Evolutionary conservation across 1,140 invertebrate genomes (phyloP), one percentile per base, ranked within the genome.

Genomic region (Meloidogyne hapla): DNA sequence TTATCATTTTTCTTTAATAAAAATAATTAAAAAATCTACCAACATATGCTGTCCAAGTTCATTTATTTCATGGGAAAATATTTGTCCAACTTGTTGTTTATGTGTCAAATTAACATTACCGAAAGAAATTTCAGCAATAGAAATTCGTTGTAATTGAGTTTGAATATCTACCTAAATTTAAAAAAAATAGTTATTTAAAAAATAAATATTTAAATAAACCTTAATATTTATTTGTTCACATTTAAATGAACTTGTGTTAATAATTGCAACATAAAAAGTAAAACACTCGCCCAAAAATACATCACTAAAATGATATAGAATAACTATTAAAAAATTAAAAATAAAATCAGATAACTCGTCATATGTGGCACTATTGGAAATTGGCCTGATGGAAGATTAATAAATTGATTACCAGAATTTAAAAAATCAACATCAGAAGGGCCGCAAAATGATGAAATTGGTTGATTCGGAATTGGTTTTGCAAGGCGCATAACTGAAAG

Each of bases 21-120:
- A 72, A 48, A 79, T 40, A 25, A 9, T 78, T 13, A n/a, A 18
- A 56, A n/a, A 76, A 61, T 23, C 72, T 75, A 85, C 90, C 89
- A 90, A 94, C 92, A 98, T 96, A 85, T 98, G 95, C 64, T 93
- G 94, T 40, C 95, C 95, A 83, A 95, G 92, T 90, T 98, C 96
- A 89, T 96, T 98, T 6, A 98, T 94, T 91, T 98, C 95, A 90
- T 98, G 94, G 87, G 94, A 92, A 85, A 98, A 95, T 21, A 98
- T 93, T 89, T 95, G 92, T 89, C 96, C 94, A 18, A 97, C 90
- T 25, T 93, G 96, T 84, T 92, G 91, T 84, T 93, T 92, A n/a
- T 93, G 91, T 73, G 90, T 89, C 33, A 97, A 89, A 85, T 91
- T 90, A 75, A 90, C 88, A 64, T 91, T 90, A 3, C 88, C 78